Evolutionary conservation across 2,113 vertebrate genomes (phyloP).

Genomic region (Laticauda colubrina): DNA sequence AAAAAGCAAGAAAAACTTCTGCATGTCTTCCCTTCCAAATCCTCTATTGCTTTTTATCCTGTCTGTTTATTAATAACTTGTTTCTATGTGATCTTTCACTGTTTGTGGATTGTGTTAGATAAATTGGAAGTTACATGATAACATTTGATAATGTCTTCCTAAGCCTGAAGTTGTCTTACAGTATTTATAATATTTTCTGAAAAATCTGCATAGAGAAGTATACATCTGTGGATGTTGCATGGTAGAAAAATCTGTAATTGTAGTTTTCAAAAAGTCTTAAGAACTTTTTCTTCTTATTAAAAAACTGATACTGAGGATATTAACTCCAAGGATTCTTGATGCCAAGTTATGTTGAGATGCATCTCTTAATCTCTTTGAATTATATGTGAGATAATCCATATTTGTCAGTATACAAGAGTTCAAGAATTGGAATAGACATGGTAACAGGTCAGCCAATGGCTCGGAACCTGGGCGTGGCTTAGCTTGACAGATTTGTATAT

Average conservation of each 20-base stretch:
- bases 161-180: background rate
- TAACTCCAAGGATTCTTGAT: background rate
- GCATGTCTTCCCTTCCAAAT: background rate
- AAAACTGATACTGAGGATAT: background rate
- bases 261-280: background rate
- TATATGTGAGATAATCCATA: background rate
- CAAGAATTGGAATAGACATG: too few relatives aligned
- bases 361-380: background rate
- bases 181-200: background rate
- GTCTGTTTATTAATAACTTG: constrained; percentile 3
- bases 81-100: background rate
- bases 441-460: too few relatives aligned
- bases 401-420: background rate
- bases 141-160: constrained; percentile 21
- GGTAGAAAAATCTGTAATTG: background rate
- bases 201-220: background rate
- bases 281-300: background rate
- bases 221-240: background rate
- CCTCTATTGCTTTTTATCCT: background rate
- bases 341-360: background rate
- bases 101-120: background rate
- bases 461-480: too few relatives aligned
- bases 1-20: background rate
- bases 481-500: too few relatives aligned
- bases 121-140: background rate